Percentiles rank a stretch among this genome's conserved stretches.
Conservation (phyloP, 2,797 vertebrate genomes). For the Propithecus deckenii region DNA sequence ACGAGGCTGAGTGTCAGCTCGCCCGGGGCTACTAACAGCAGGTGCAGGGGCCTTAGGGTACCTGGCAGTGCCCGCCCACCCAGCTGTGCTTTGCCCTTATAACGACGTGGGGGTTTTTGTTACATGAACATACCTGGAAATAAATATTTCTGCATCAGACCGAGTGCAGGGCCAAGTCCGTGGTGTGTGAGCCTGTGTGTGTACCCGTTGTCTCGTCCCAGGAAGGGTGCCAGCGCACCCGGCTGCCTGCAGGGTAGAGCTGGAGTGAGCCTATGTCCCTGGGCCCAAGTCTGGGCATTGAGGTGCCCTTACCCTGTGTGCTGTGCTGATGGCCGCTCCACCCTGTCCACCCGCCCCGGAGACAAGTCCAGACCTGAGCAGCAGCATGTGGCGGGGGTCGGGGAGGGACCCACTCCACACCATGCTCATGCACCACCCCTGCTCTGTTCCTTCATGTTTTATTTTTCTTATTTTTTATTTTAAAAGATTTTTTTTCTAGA, state of each 20-base stretch:
- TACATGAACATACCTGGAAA: neutral
- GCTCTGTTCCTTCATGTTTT: neutral
- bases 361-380: neutral
- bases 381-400: neutral
- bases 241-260: neutral
- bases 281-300: neutral
- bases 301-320: neutral
- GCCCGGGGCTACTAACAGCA: neutral
- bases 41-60: too few species aligned
- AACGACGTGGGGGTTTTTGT: neutral
- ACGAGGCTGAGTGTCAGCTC: neutral
- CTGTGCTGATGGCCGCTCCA: neutral
- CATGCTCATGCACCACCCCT: neutral
- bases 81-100: accelerated
- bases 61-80: accelerated
- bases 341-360: neutral
- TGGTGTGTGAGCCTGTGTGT: neutral
- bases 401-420: too few species aligned
- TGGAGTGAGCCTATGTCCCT: neutral
- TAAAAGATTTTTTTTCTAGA: neutral
- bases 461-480: neutral
- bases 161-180: neutral
- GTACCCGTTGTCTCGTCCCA: accelerated
- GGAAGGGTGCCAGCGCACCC: accelerated
- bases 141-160: constrained; percentile 54